phyloP scores from a whole-genome alignment of 1,140 invertebrate species.

The Leptinotarsa defecta region DNA sequence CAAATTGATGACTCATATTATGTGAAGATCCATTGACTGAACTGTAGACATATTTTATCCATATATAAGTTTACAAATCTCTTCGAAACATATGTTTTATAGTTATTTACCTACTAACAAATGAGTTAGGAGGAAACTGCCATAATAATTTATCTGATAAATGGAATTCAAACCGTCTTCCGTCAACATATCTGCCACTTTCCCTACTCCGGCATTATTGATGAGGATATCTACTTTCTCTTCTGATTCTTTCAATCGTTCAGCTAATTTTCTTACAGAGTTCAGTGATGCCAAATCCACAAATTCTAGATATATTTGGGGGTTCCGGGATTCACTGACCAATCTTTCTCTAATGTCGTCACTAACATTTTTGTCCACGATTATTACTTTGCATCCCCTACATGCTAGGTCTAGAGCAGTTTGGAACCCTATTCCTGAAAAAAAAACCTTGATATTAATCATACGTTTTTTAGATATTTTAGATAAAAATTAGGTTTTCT shows the following conservation, averaged over 20 bases:
- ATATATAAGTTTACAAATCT: too few relatives aligned
- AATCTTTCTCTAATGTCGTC: slow-evolving; percentile 62
- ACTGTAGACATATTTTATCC: too few relatives aligned
- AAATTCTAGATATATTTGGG: slow-evolving; percentile 51
- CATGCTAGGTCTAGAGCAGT: slow-evolving; percentile 31
- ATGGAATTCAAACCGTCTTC: slow-evolving; percentile 64
- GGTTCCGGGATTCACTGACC: slow-evolving; percentile 60
- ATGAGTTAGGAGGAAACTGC: slow-evolving; percentile 68
- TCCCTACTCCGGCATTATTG: slow-evolving; percentile 66
- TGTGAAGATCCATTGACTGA: too few relatives aligned
- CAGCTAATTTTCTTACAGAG: slow-evolving; percentile 59
- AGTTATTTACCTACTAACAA: slow-evolving; percentile 60
- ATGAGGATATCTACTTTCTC: slow-evolving; percentile 67
- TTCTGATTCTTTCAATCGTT: slow-evolving; percentile 58
- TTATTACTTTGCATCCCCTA: slow-evolving; percentile 39
- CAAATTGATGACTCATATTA: slow-evolving; percentile 16
- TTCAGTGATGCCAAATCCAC: slow-evolving; percentile 59
- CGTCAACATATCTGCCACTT: slow-evolving; percentile 53
- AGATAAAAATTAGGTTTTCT: too few relatives aligned
- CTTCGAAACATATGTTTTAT: too few relatives aligned
- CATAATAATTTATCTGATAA: slow-evolving; percentile 68
- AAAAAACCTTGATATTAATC: background rate
- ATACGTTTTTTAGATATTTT: background rate
- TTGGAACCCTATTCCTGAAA: slow-evolving; percentile 37
- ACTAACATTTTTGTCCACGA: slow-evolving; percentile 25